Base-by-base conservation (phyloP, 2,113 vertebrate species). In the Charina bottae region DNA sequence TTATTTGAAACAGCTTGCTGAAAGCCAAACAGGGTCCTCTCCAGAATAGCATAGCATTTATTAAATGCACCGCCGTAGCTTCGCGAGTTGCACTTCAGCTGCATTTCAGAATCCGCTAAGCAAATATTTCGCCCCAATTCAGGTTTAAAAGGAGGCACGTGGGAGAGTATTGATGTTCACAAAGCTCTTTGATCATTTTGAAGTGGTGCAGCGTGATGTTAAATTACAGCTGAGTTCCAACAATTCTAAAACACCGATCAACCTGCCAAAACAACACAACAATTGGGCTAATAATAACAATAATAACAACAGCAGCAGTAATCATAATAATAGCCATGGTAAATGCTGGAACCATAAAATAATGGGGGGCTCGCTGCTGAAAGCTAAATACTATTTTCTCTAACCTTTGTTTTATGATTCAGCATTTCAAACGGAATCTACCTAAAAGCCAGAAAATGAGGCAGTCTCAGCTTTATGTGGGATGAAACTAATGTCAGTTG, bases 1-100 rank as follows among this genome's bases (percentile, higher is more conserved):
- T 96, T 96, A 90, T 97, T 97, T 97, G 96, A 97, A 95, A 97
- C 84, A 95, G 94, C 96, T 97, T 96, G 89, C 95, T 96, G 94
- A 96, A 95, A 96, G 96, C 94, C 96, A 97, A 97, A 96, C 94
- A 58, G 92, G 94, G 87, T 96, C 95, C 94, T 97, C 97, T 97
- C 96, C 92, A 92, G 95, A 94, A 96, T 93, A 96, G 93, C 96
- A 95, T 95, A 96, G 96, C 96, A 97, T 97, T 93, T 90, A 93
- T 96, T 97, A 97, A 97, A 97, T 97, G 97, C 90, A 85, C 83
- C 94, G 96, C 96, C 93, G 96, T 95, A 96, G 2, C 56, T 95
- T 93, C 94, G 96, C n/a, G 93, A 97, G 94, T 93, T 93, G 92
- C 90, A 90, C 96, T 96, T 96, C 94, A 95, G 94, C 91, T 94